A percentile compares a stretch with the other conserved stretches of the same genome.
These are phyloP conservation scores for Cerastoderma edule DNA, from an alignment of 2,888 invertebrate genomes.

Conservation along the genomic window DNA sequence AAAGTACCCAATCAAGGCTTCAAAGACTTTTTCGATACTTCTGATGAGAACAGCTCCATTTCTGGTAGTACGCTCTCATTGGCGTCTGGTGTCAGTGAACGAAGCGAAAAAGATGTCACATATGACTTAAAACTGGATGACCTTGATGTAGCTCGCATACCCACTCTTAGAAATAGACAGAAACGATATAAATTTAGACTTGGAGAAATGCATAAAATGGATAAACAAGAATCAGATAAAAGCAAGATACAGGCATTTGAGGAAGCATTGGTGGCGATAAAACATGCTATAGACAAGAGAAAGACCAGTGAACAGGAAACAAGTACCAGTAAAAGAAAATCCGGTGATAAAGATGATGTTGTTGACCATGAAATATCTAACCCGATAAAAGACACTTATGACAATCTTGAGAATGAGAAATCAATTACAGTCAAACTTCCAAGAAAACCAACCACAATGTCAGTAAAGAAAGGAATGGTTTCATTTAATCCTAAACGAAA, in stretches of 20 bases:
- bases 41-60: no score
- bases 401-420: background rate
- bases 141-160: background rate
- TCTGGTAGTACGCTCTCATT: background rate
- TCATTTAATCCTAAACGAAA: conserved; percentile 6
- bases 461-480: conserved; percentile 7
- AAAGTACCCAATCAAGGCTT: no score
- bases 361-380: background rate
- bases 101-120: background rate
- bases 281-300: background rate
- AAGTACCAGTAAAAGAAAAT: background rate
- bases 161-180: background rate
- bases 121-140: conserved; percentile 2
- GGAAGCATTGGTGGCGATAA: background rate
- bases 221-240: background rate
- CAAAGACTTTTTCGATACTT: no score
- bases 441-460: background rate
- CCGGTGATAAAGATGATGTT: background rate
- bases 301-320: background rate
- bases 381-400: background rate
- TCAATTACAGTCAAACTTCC: background rate
- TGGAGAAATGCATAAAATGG: background rate
- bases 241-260: conserved; percentile 9
- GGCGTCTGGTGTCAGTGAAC: background rate
- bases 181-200: background rate